A percentile compares a stretch with the other conserved stretches of the same genome.
phyloP scores from a whole-genome alignment of 2,113 vertebrate species.

The Ammodramus savannarum region DNA sequence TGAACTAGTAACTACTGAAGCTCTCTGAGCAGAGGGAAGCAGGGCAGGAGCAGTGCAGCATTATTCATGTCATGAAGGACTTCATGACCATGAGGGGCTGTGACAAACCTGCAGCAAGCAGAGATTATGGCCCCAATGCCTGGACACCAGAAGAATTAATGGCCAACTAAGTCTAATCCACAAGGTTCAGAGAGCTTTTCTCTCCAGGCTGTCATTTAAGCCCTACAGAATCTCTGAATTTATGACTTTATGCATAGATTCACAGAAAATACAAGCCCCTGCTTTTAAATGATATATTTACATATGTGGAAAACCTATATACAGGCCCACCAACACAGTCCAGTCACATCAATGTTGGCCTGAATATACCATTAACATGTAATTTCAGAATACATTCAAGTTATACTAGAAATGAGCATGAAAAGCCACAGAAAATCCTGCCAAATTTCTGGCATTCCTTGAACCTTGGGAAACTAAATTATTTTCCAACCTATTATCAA shows the following conservation, averaged over 20 bases:
- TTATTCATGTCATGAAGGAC: no score
- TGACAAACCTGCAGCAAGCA: not conserved
- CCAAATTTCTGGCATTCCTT: not conserved
- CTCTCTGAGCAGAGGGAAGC: not conserved
- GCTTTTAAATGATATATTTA: not conserved
- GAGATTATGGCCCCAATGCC: accelerated
- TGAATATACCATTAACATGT: not conserved
- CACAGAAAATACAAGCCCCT: not conserved
- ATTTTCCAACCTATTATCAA: not conserved
- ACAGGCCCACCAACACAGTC: not conserved
- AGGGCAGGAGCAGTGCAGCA: not conserved
- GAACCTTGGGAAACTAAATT: not conserved
- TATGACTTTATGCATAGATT: not conserved
- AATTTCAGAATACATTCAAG: not conserved
- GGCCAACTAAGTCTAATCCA: not conserved
- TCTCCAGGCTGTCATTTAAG: not conserved
- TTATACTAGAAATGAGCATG: not conserved
- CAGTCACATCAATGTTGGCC: not conserved
- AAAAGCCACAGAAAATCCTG: not conserved
- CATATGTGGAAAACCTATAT: not conserved
- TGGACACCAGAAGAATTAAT: not conserved
- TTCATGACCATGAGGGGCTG: not conserved
- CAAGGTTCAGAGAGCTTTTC: not conserved
- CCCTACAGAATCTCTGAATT: not conserved
- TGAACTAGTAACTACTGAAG: not conserved